Percentiles rank a stretch among this genome's conserved stretches.
Evolutionary conservation across 2,888 invertebrate species (phyloP).

Genomic region (Hyalella azteca): DNA sequence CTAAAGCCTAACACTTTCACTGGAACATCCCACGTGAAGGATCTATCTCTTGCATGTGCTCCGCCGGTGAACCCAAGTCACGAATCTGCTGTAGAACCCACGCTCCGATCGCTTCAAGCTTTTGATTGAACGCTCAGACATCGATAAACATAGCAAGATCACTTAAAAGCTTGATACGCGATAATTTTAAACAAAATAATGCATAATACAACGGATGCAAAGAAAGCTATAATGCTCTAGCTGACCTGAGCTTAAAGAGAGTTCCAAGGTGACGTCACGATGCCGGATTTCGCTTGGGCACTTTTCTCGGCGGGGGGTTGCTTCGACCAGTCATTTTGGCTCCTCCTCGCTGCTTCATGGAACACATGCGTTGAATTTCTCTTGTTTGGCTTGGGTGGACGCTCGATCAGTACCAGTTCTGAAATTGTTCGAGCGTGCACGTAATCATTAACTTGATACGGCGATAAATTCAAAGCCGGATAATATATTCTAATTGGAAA

Average conservation of each 20-base stretch:
- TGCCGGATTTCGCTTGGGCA: not conserved
- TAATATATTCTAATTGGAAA: too few species aligned
- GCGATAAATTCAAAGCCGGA: too few species aligned
- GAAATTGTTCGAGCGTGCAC: too few species aligned
- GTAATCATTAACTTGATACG: too few species aligned
- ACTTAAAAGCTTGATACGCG: too few species aligned
- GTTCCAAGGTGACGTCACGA: not conserved
- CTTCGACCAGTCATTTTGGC: not conserved
- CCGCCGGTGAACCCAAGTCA: not conserved
- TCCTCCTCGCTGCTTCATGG: constrained; percentile 1
- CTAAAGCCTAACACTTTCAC: constrained; percentile 24
- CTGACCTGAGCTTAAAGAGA: constrained; percentile 17
- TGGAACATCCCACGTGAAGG: constrained; percentile 31
- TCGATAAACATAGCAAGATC: too few species aligned
- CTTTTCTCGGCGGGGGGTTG: constrained; percentile 8
- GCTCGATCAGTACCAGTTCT: too few species aligned
- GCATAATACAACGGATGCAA: not conserved
- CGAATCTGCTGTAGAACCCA: not conserved
- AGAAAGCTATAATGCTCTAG: not conserved
- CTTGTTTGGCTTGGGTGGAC: constrained; percentile 17
- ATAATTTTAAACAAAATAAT: too few species aligned
- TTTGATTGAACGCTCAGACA: too few species aligned
- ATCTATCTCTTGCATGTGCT: not conserved
- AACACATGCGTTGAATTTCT: constrained; percentile 4
- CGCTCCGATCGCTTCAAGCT: too few species aligned